Percentiles rank a stretch among this genome's conserved stretches.
These are phyloP conservation scores for Oryzaephilus surinamensis DNA, from an alignment of 1,140 invertebrate species.

Conservation along the genomic window DNA sequence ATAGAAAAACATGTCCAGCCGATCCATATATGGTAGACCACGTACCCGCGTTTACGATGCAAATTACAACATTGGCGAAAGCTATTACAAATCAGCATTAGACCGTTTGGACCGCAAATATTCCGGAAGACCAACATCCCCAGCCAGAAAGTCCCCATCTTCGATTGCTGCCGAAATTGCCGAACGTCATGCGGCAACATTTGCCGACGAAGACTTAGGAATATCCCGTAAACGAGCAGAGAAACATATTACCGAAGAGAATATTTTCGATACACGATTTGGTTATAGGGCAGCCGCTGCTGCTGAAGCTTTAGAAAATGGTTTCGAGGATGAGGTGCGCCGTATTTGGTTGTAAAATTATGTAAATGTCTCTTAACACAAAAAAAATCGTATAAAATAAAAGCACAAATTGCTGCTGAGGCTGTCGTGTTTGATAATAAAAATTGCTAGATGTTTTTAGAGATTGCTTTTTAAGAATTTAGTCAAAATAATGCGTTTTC, in stretches of 20 bases:
- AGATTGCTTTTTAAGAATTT: conserved; percentile 1
- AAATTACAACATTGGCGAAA: conserved; percentile 69
- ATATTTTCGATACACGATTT: conserved; percentile 29
- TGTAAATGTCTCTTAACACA: not conserved
- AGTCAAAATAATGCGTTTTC: not conserved
- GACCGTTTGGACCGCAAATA: conserved; percentile 62
- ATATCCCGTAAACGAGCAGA: conserved; percentile 28
- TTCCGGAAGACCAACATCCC: conserved; percentile 40
- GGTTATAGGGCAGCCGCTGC: conserved; percentile 19
- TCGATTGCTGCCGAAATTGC: conserved; percentile 32
- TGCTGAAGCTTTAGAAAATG: conserved; percentile 27
- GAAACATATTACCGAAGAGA: conserved; percentile 27
- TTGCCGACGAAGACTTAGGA: conserved; percentile 39
- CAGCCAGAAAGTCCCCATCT: conserved; percentile 19
- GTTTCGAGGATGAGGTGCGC: conserved; percentile 32
- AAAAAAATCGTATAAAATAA: not conserved
- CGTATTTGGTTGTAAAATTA: conserved; percentile 13
- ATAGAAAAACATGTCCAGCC: conserved; percentile 20
- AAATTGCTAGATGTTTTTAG: conserved; percentile 1
- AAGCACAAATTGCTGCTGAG: not conserved
- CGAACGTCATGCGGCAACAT: conserved; percentile 40
- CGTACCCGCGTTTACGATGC: conserved; percentile 67
- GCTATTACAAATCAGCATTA: conserved; percentile 63
- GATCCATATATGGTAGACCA: conserved; percentile 40
- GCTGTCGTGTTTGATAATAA: not conserved